Evolutionary conservation across 2,888 invertebrate genomes (phyloP), one percentile per base, ranked within the genome.

Genomic region (Blomia tropicalis): DNA sequence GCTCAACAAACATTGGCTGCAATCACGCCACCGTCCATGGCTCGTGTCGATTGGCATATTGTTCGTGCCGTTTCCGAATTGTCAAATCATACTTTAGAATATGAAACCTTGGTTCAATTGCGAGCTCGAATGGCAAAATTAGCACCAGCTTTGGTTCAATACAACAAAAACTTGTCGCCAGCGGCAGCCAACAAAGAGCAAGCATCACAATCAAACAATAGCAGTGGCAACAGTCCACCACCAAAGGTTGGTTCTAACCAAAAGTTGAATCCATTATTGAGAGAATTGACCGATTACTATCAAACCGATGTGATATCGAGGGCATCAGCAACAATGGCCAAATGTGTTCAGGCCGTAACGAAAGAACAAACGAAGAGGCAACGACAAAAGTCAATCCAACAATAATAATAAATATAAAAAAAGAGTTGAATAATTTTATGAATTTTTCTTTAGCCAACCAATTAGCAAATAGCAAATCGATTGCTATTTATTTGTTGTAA

Each of bases 41-140:
- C 93, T 0, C 80, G 95, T 59, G 90, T 90, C 71, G 95, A 96
- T 77, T 98, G 98, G 98, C 96, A 96, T 79, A 90, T 98, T 69
- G 81, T 98, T 69, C 82, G 98, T 66, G 98, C 98, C 0, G 77
- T 98, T 7, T 92, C 95, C 0, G 95, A 98, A 78, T 87, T 82
- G 65, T 72, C 78, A 67, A 85, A 83, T 30, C 73, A 77, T 58
- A 77, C 81, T 22, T 78, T 93, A 43, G 87, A 90, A 0, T 98
- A 96, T 74, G 93, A 95, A 73, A 83, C 78, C 63, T 75, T 93
- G 68, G 80, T 83, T 69, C 87, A 90, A 71, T 77, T 98, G 14
- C 81, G 95, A 66, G 77, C 77, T 60, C 81, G 96, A 32, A 78
- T 98, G 70, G 80, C 80, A 66, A 82, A 93, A 73, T 64, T 69